These are phyloP conservation scores for Catonia carolina DNA, from an alignment of 2,888 invertebrate genomes.

Conservation along the genomic window DNA sequence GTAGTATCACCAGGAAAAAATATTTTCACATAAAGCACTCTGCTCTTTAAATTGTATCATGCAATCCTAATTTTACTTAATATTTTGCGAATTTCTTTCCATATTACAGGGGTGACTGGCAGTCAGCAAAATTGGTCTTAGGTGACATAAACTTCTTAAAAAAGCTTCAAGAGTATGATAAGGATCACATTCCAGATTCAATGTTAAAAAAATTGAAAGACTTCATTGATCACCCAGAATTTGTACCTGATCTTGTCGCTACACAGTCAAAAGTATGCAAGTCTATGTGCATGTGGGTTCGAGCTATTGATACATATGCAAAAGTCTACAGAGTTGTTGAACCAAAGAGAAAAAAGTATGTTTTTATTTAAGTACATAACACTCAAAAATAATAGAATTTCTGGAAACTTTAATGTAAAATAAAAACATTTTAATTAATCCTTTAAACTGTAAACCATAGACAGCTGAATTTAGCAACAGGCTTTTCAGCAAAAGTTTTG, in stretches of 20 bases:
- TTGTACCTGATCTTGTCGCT: conserved; percentile 73
- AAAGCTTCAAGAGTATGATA: conserved; percentile 75
- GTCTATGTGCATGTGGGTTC: conserved; percentile 88
- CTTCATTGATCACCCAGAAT: conserved; percentile 80
- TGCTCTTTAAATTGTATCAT: too few species aligned
- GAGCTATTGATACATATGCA: conserved; percentile 83
- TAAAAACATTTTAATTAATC: too few species aligned
- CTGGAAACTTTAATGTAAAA: too few species aligned
- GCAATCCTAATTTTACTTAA: too few species aligned
- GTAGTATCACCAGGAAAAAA: too few species aligned
- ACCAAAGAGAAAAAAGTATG: conserved; percentile 74
- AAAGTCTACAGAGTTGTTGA: conserved; percentile 81
- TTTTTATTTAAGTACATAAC: conserved; percentile 26
- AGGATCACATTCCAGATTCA: conserved; percentile 74
- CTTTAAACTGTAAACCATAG: too few species aligned
- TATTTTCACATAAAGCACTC: too few species aligned
- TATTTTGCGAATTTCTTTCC: too few species aligned
- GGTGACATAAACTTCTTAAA: conserved; percentile 79
- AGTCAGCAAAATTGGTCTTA: conserved; percentile 69
- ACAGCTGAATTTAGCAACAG: too few species aligned
- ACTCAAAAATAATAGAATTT: too few species aligned
- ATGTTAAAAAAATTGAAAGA: conserved; percentile 69
- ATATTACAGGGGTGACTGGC: conserved; percentile 71
- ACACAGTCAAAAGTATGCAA: conserved; percentile 83
- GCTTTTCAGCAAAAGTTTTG: too few species aligned